These are phyloP conservation scores for Ictalurus furcatus DNA, from an alignment of 2,113 vertebrate genomes.

Conservation along the genomic window DNA sequence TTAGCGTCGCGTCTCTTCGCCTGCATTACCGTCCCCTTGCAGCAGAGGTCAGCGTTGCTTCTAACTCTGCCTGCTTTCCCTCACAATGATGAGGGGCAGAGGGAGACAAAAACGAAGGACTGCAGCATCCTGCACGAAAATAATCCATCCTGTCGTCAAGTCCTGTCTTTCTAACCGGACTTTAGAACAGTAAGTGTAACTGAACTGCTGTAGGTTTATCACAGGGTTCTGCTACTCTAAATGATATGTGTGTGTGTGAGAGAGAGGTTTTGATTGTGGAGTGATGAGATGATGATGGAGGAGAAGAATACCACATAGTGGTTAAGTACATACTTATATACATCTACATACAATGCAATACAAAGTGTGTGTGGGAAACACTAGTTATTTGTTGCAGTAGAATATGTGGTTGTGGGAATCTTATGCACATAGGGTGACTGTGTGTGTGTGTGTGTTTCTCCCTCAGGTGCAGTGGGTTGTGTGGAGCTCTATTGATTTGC, in stretches of 20 bases:
- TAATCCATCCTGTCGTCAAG: constrained; percentile 6
- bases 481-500: constrained; percentile 71
- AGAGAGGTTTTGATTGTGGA: neutral
- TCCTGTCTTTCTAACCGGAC: neutral
- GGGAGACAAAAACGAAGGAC: constrained; percentile 5
- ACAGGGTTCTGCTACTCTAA: neutral
- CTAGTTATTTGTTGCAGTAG: neutral
- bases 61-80: constrained; percentile 21
- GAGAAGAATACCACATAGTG: neutral
- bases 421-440: neutral
- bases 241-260: neutral
- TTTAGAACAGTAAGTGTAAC: neutral
- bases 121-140: constrained; percentile 31
- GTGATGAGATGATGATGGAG: neutral
- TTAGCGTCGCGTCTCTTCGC: constrained; percentile 24
- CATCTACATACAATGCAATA: neutral
- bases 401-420: constrained; percentile 6
- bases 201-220: neutral
- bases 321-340: neutral
- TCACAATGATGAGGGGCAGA: neutral
- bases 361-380: neutral
- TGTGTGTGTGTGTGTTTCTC: constrained; percentile 43
- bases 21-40: constrained; percentile 69
- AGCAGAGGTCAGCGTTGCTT: constrained; percentile 80
- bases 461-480: constrained; percentile 62